Conservation (phyloP, 2,113 vertebrate genomes). For the Gallinago jamesoni region DNA sequence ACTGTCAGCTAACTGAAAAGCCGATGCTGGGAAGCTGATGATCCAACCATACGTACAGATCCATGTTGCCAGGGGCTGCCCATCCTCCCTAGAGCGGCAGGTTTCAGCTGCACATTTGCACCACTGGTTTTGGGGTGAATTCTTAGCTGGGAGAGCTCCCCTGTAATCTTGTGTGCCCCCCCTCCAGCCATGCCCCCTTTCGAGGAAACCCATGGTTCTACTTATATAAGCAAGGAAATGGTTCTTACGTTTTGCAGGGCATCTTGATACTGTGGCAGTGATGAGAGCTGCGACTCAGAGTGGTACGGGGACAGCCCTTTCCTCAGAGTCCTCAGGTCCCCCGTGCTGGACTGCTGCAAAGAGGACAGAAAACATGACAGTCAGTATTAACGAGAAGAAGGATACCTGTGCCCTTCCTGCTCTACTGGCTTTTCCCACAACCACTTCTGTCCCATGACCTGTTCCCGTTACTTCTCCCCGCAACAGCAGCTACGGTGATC, state of each 20-base stretch:
- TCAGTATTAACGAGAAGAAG: neutral
- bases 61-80: neutral
- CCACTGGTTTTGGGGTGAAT: neutral
- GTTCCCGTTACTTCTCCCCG: neutral
- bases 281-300: slow-evolving; percentile 92
- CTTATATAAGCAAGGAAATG: fast-evolving
- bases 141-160: neutral
- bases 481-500: neutral
- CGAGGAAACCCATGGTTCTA: fast-evolving
- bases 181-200: neutral
- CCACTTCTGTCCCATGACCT: neutral
- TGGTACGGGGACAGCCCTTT: slow-evolving; percentile 92
- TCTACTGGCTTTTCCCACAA: neutral
- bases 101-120: neutral
- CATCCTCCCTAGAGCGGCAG: neutral
- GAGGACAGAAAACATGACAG: neutral
- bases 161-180: neutral
- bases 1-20: neutral
- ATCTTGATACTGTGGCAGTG: slow-evolving; percentile 89
- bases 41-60: neutral
- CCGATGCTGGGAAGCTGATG: neutral
- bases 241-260: slow-evolving; percentile 87
- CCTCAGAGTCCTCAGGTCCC: slow-evolving; percentile 86
- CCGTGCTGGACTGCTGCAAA: slow-evolving; percentile 81
- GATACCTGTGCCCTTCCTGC: neutral